Evolutionary conservation across 1,140 invertebrate genomes (phyloP), one percentile per base, ranked within the genome.

Genomic region (Papilio aristodemus): DNA sequence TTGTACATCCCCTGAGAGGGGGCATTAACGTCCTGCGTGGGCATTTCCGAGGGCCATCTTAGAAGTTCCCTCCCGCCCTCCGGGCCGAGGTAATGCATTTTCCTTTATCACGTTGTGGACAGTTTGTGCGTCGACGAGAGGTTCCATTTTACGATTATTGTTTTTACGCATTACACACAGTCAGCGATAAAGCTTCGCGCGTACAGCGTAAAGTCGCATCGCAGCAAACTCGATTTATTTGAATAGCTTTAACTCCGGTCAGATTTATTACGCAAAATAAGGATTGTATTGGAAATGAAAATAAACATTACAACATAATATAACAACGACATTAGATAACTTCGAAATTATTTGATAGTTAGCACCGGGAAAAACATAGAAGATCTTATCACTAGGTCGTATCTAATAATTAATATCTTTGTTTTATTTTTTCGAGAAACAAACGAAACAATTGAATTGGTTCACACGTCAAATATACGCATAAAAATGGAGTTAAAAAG

Each of bases 61-160:
- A 81, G 84, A 82, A 78, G 79, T 76, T 79, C 81, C 80, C 77
- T 67, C 69, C 79, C 78, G 74, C 77, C 74, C 79, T 81, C 78
- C 73, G 71, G n/a, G n/a, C 78, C 73, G 89, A 91, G 84, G 86
- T 86, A 89, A 91, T 90, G 89, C 89, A 87, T 91, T 91, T 89
- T 85, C 84, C 80, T 90, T 90, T 89, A 89, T 90, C 81, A 79
- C 81, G 76, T 71, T 72, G 85, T 78, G 82, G 87, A 89, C 86
- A 87, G 85, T 87, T 86, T 80, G 77, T 76, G 80, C 86, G 83
- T 84, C 78, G 76, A 81, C 75, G 78, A 83, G 84, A 84, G 85
- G 83, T 75, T 72, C 72, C 79, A n/a, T 83, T 91, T 91, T 91
- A 91, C 83, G 86, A 84, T 87, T 91, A 90, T 90, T 89, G 85